A percentile compares a stretch with the other conserved stretches of the same genome.
Conservation (phyloP, 2,113 vertebrate species). For the Lanius ludovicianus region DNA sequence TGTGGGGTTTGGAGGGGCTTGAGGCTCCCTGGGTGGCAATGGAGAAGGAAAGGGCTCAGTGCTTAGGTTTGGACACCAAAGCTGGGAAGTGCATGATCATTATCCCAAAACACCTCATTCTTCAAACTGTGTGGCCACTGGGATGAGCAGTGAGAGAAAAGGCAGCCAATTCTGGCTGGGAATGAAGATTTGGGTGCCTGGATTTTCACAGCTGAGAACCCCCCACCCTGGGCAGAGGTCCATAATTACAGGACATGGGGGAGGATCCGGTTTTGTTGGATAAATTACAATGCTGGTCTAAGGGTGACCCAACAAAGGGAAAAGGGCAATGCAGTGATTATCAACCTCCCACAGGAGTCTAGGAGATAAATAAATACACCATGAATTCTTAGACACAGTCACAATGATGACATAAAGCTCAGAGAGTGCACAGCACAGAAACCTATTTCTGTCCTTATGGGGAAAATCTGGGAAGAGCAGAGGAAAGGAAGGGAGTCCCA, state of each 20-base stretch:
- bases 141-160: accelerated
- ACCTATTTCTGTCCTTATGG: background rate
- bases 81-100: background rate
- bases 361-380: background rate
- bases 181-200: background rate
- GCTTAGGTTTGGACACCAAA: background rate
- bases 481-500: background rate
- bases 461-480: background rate
- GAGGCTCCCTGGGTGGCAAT: accelerated
- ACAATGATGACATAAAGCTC: background rate
- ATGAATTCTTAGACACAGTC: background rate
- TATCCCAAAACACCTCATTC: background rate
- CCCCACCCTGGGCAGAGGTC: background rate
- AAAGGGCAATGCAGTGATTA: background rate
- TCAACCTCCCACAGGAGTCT: background rate
- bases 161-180: background rate
- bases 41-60: background rate
- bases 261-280: background rate
- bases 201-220: background rate
- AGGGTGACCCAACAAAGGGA: accelerated
- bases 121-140: background rate
- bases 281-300: background rate
- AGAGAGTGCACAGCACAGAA: background rate
- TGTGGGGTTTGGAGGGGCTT: background rate
- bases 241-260: background rate